A percentile compares a stretch with the other conserved stretches of the same genome.
These are phyloP conservation scores for Xenopus tropicalis DNA, from an alignment of 2,113 vertebrate genomes.

Conservation along the genomic window DNA sequence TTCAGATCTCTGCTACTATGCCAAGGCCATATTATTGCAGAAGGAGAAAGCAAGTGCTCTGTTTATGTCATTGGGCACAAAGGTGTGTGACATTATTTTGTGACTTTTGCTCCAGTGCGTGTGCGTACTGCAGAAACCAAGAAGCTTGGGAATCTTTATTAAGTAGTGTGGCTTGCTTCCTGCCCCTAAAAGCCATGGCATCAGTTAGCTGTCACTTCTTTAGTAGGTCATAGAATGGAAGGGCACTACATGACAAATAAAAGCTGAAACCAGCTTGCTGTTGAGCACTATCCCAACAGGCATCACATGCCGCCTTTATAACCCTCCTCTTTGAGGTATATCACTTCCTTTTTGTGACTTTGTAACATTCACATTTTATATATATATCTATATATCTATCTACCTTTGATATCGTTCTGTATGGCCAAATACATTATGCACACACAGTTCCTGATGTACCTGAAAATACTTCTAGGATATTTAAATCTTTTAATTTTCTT, in stretches of 20 bases:
- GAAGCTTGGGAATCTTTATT: not conserved
- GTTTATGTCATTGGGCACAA: too few relatives aligned
- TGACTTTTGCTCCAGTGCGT: not conserved
- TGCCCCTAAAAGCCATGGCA: not conserved
- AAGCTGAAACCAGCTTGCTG: not conserved
- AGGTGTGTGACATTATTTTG: too few relatives aligned
- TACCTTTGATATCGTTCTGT: constrained; percentile 7
- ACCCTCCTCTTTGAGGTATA: not conserved
- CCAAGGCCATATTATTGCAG: too few relatives aligned
- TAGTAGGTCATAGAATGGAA: not conserved
- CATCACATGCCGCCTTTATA: not conserved
- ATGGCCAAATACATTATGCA: constrained; percentile 49
- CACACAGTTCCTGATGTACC: constrained; percentile 38
- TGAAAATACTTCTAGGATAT: constrained; percentile 54
- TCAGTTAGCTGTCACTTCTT: not conserved
- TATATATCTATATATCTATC: constrained; percentile 1
- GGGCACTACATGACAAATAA: not conserved
- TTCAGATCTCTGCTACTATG: too few relatives aligned
- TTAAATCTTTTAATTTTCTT: constrained; percentile 62
- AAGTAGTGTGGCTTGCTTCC: not conserved
- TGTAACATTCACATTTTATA: constrained; percentile 3
- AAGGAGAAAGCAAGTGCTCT: too few relatives aligned
- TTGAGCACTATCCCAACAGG: too few relatives aligned
- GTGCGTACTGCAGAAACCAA: not conserved
- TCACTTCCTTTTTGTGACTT: not conserved